Evolutionary conservation across 1,140 invertebrate species (phyloP).

Genomic region (Bombus confusus): DNA sequence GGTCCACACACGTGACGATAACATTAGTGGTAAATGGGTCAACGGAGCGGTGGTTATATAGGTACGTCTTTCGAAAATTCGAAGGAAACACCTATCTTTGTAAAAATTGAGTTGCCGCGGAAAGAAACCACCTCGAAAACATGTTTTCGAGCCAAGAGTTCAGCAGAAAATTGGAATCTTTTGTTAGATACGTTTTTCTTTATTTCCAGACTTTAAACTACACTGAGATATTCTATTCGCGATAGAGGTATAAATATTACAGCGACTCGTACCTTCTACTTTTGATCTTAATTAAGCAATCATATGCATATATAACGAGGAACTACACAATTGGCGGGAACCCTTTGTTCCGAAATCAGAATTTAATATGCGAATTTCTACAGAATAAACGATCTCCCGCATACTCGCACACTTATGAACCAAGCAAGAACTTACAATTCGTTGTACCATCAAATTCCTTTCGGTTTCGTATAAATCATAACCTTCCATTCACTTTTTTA

Average conservation of each 20-base stretch:
- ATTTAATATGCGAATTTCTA: background rate
- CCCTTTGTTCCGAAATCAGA: background rate
- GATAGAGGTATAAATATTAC: too few species aligned
- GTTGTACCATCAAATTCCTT: background rate
- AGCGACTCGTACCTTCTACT: too few species aligned
- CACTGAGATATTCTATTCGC: background rate
- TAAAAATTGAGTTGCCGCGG: background rate
- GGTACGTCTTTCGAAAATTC: slow-evolving; percentile 4
- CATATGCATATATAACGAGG: background rate
- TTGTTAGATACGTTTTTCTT: background rate
- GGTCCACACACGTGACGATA: background rate
- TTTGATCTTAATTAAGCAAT: background rate
- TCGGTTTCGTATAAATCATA: background rate
- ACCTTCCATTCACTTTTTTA: background rate
- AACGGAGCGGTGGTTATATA: background rate
- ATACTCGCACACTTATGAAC: too few species aligned
- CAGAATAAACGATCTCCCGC: background rate
- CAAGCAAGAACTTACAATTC: too few species aligned
- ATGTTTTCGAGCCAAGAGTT: background rate
- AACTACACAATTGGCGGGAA: background rate
- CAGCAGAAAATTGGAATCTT: background rate
- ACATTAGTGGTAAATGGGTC: slow-evolving; percentile 29
- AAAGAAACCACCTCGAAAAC: background rate
- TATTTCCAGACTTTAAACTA: background rate
- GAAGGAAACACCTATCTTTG: background rate